Base-by-base conservation (phyloP, 2,888 invertebrate species). In the Phaonia tiefii region DNA sequence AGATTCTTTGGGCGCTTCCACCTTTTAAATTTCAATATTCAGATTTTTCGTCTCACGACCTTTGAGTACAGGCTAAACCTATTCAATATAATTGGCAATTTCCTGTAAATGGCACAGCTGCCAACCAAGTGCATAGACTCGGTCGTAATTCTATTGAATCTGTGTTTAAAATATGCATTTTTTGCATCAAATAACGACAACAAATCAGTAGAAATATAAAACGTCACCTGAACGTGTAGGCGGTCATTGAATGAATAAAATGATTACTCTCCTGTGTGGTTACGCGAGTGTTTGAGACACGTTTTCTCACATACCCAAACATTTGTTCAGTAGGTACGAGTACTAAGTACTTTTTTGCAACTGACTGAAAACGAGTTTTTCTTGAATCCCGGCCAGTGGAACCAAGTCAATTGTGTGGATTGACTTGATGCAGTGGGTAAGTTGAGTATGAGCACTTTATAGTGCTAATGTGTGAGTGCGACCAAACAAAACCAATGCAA, bases 21-120 rank as follows among this genome's bases (percentile, higher is more conserved):
- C n/a, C n/a, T n/a, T n/a, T n/a, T n/a, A n/a, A n/a, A n/a, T n/a
- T n/a, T n/a, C n/a, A n/a, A n/a, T n/a, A n/a, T n/a, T n/a, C n/a
- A n/a, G n/a, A n/a, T n/a, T n/a, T n/a, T n/a, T n/a, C n/a, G n/a
- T n/a, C n/a, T n/a, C n/a, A n/a, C n/a, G n/a, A n/a, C n/a, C n/a
- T n/a, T n/a, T n/a, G n/a, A n/a, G n/a, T n/a, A n/a, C 31, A 31
- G 8, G 8, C 31, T 31, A n/a, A n/a, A 31, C 31, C 54, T 22
- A 25, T 25, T 25, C 25, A 39, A 51, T 13, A 49, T 81, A 81
- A 81, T 81, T 81, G 74, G 56, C 74, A 69, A 81, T 75, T 81
- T 81, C 80, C 80, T 78, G 77, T 78, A 69, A 75, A 77, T 74
- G 74, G 65, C 51, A 49, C 73, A 72, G 75, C 54, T 8, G 51